phyloP scores from a whole-genome alignment of 2,888 invertebrate species.

The Cheilosia pagana region DNA sequence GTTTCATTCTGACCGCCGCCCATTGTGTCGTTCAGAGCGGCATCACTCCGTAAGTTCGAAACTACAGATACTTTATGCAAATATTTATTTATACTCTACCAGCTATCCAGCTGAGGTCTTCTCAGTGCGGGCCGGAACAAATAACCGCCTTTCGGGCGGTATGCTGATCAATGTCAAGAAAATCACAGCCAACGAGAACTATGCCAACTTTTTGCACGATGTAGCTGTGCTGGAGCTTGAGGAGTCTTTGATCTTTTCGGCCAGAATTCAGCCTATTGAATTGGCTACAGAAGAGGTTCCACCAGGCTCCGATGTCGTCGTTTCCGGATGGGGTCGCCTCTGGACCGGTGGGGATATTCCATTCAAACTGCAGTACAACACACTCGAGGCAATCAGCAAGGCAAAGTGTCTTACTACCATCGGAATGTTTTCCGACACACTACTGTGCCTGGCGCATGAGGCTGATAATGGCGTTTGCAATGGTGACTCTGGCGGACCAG shows the following conservation, averaged over 20 bases:
- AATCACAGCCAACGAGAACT: slow-evolving; percentile 78
- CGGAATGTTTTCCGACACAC: slow-evolving; percentile 74
- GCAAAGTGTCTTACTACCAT: slow-evolving; percentile 76
- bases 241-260: slow-evolving; percentile 76
- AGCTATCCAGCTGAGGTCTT: slow-evolving; percentile 78
- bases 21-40: slow-evolving; percentile 79
- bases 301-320: slow-evolving; percentile 76
- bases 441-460: slow-evolving; percentile 79
- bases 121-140: slow-evolving; percentile 81
- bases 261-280: slow-evolving; percentile 77
- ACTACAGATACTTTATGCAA: too few relatives aligned
- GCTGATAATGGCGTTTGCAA: slow-evolving; percentile 78
- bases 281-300: slow-evolving; percentile 77
- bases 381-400: slow-evolving; percentile 76
- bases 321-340: slow-evolving; percentile 80
- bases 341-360: slow-evolving; percentile 74
- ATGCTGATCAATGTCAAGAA: slow-evolving; percentile 77
- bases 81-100: not conserved
- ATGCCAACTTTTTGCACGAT: slow-evolving; percentile 78
- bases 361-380: slow-evolving; percentile 78
- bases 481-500: slow-evolving; percentile 82
- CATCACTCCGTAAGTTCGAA: slow-evolving; percentile 46
- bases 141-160: slow-evolving; percentile 79
- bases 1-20: slow-evolving; percentile 79
- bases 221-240: slow-evolving; percentile 80